phyloP scores from a whole-genome alignment of 1,140 invertebrate species.

The Drosophila aff. region DNA sequence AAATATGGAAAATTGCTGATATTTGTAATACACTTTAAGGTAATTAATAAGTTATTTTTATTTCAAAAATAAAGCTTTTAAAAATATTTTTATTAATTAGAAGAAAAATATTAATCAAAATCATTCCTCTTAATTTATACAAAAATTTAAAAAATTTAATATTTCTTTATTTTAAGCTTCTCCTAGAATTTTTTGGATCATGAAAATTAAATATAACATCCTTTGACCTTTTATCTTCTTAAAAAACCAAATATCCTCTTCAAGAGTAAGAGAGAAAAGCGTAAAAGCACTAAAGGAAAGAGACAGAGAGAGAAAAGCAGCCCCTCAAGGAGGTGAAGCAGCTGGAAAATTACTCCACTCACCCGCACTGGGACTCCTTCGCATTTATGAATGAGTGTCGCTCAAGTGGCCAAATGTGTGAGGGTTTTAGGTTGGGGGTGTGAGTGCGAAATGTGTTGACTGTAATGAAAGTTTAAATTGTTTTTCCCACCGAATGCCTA shows the following conservation, averaged over 20 bases:
- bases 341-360: conserved; percentile 73
- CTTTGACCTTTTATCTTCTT: neutral
- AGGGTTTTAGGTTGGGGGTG: neutral
- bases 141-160: too few species aligned
- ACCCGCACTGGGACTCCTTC: conserved; percentile 22
- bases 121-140: too few species aligned
- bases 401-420: conserved; percentile 64
- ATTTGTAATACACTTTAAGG: neutral
- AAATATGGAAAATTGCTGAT: neutral
- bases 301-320: conserved; percentile 5
- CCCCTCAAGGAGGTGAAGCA: conserved; percentile 51
- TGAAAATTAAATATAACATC: neutral
- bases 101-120: neutral
- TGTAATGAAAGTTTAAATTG: conserved; percentile 80
- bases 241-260: neutral
- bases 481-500: conserved; percentile 53
- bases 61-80: neutral
- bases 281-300: neutral
- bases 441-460: conserved; percentile 39
- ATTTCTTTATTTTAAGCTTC: neutral
- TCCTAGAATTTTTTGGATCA: neutral
- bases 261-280: neutral
- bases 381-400: conserved; percentile 69
- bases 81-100: neutral
- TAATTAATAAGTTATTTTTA: too few species aligned